Evolutionary conservation across 2,797 vertebrate genomes (phyloP), one percentile per base, ranked within the genome.

Genomic region (Champsocephalus gunnari): DNA sequence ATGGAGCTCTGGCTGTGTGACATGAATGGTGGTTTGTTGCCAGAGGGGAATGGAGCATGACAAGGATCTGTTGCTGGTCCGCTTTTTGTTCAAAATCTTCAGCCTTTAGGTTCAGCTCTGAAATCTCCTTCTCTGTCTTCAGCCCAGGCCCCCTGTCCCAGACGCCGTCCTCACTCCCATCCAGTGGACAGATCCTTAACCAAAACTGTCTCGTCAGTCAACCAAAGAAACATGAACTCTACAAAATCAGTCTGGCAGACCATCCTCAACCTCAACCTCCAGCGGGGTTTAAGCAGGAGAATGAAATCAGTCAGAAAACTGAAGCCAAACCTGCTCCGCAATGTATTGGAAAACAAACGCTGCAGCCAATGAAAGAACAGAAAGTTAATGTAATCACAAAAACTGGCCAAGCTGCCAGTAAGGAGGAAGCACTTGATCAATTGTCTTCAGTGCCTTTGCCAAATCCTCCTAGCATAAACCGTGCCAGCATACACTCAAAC

Each of bases 111-210:
- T 66, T 75, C 16, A 71, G 75, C 48, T 81, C 72, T 92, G 74
- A 93, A 89, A 81, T 85, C 16, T 82, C 38, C 53, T 81, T 89
- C 82, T 91, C 81, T 94, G 78, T 93, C 83, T 86, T 81, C 71
- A 94, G 93, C 66, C 72, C 56, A 57, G 73, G 66, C 47, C 71
- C 61, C 16, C 34, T 13, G 3, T 47, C 76, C 64, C 80, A 82
- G 80, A 76, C 17, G 63, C 64, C 84, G 56, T 44, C 72, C 24
- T 41, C 71, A 53, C 32, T 67, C n/a, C 45, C 71, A 47, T 64
- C 28, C 75, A 70, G 48, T 56, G 67, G 80, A 66, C 76, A 79
- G 66, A 58, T 48, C 9, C 24, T 61, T 75, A 11, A 58, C 59
- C 65, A 66, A 12, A 66, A 41, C 72, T 66, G 68, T 49, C 66